A percentile compares a stretch with the other conserved stretches of the same genome.
These are phyloP conservation scores for Oophaga pumilio DNA, from an alignment of 2,113 vertebrate genomes.

Conservation along the genomic window DNA sequence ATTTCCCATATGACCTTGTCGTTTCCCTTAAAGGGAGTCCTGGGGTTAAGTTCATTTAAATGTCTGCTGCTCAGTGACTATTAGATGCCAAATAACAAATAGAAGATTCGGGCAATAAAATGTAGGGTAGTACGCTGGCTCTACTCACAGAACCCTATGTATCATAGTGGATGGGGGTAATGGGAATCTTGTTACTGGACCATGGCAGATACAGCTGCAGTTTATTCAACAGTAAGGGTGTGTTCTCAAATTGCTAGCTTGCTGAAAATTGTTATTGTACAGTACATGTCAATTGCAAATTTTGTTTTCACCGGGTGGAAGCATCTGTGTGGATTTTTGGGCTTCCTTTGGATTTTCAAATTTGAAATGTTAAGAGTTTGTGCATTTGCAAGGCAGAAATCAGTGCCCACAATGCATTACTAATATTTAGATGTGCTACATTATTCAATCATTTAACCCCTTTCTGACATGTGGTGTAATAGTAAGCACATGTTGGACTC, in stretches of 20 bases:
- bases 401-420: not conserved
- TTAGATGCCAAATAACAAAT: conserved; percentile 11
- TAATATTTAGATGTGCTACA: not conserved
- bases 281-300: not conserved
- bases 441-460: not conserved
- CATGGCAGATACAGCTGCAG: not conserved
- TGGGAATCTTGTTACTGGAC: not conserved
- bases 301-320: no score
- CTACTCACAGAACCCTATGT: not conserved
- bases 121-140: not conserved
- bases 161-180: not conserved
- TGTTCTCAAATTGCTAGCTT: not conserved
- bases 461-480: no score
- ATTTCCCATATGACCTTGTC: conserved; percentile 14
- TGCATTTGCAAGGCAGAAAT: not conserved
- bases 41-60: not conserved
- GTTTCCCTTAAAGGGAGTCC: not conserved
- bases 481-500: no score
- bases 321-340: no score
- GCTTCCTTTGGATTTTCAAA: not conserved
- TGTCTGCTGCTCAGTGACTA: not conserved
- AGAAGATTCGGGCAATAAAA: not conserved
- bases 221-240: not conserved
- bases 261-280: not conserved
- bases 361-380: not conserved